Evolutionary conservation across 2,113 vertebrate genomes (phyloP), one percentile per base, ranked within the genome.

Genomic region (Pelobates fuscus): DNA sequence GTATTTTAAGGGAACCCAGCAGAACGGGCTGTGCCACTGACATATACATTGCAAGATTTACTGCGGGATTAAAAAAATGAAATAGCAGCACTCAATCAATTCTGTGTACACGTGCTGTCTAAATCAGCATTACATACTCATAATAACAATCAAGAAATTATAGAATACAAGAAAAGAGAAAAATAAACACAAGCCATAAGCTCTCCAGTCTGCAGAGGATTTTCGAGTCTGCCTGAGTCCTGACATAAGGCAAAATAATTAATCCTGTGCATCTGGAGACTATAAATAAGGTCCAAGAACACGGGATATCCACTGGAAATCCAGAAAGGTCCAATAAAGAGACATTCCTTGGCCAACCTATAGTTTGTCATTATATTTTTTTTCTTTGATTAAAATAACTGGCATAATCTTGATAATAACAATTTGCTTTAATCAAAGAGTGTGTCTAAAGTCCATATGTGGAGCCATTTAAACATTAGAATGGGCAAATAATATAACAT

Each of bases 251-350:
- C 58, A 61, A 62, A 61, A 61, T 46, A 46, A 60, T 71, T 71
- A 61, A 71, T 71, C 69, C 58, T 20, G 41, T 23, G 43, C 69
- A 71, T 71, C 69, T 71, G 69, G 69, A 71, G n/a, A 18, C 30
- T 57, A 71, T 71, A 71, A 71, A 61, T 49, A 1, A 23, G 58
- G 23, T 71, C 18, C 11, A 41, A 62, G 69, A 24, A 25, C 69
- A n/a, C n/a, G n/a, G n/a, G n/a, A n/a, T n/a, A n/a, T n/a, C n/a
- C n/a, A n/a, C n/a, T n/a, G 29, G 2, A 57, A 57, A 25, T 69
- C n/a, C 27, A 59, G 67, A 58, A 58, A 5, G 20, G 20, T 20
- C 24, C 14, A 12, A 18, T n/a, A 10, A 46, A 37, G 29, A 32
- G 46, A 29, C 25, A n/a, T n/a, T n/a, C n/a, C n/a, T n/a, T n/a